Percentiles rank a stretch among this genome's conserved stretches.
Conservation (phyloP, 2,888 invertebrate species). For the Himalopsyche anomala region DNA sequence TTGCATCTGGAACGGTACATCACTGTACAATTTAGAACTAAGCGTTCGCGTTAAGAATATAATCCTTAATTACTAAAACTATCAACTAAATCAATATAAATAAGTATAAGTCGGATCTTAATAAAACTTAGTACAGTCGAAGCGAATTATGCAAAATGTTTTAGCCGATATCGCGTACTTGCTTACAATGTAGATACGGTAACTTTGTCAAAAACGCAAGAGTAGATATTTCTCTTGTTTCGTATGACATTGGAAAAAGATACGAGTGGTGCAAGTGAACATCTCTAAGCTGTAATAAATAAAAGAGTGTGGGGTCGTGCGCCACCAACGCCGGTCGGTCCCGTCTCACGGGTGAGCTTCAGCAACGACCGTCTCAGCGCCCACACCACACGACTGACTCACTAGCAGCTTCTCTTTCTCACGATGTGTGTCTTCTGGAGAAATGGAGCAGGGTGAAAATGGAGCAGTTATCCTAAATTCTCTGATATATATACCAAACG, state of each 20-base stretch:
- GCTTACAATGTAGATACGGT: background rate
- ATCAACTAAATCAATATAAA: too few species aligned
- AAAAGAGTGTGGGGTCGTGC: constrained; percentile 38
- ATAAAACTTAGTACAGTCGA: too few species aligned
- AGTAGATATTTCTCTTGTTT: background rate
- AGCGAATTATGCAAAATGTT: too few species aligned
- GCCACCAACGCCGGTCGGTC: constrained; percentile 39
- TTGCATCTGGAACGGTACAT: too few species aligned
- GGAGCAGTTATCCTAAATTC: background rate
- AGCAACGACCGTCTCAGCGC: constrained; percentile 32
- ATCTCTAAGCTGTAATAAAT: background rate
- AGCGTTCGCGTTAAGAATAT: too few species aligned
- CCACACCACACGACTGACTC: background rate
- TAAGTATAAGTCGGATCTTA: too few species aligned
- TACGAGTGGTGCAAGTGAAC: background rate
- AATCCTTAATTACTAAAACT: too few species aligned
- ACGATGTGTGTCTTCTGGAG: constrained; percentile 50
- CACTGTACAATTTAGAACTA: too few species aligned
- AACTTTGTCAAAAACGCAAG: background rate
- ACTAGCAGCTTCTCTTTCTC: constrained; percentile 53
- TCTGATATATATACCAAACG: too few species aligned
- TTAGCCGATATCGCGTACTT: too few species aligned
- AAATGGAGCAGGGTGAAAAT: constrained; percentile 58
- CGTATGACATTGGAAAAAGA: background rate
- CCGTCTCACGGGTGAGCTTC: constrained; percentile 55